Conservation (phyloP, 2,113 vertebrate genomes). For the Siniperca chuatsi region DNA sequence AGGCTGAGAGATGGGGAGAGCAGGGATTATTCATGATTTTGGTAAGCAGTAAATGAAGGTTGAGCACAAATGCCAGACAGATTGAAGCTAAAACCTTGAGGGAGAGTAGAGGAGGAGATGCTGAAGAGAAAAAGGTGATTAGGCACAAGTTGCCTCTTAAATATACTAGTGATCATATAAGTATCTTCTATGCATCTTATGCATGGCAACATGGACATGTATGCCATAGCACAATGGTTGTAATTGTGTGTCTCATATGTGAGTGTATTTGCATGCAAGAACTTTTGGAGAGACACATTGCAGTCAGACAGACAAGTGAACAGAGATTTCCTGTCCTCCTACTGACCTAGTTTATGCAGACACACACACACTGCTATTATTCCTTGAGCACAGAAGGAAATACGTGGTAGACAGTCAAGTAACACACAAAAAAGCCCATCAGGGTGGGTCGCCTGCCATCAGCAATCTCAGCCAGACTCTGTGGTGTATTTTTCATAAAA, state of each 20-base stretch:
- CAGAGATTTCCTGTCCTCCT: constrained; percentile 76
- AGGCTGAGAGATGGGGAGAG: background rate
- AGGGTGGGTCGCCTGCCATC: constrained; percentile 35
- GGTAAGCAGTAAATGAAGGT: constrained; percentile 37
- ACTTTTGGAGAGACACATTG: constrained; percentile 38
- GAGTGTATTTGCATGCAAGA: constrained; percentile 20
- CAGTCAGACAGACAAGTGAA: constrained; percentile 56
- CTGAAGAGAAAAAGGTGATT: background rate
- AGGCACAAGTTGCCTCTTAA: background rate
- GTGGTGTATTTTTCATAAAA: constrained; percentile 45
- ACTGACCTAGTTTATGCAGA: constrained; percentile 70
- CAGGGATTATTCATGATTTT: constrained; percentile 22
- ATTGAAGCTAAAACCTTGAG: constrained; percentile 23
- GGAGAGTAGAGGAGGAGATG: constrained; percentile 7
- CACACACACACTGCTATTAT: constrained; percentile 38
- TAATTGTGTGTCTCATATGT: constrained; percentile 14
- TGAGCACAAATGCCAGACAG: constrained; percentile 27
- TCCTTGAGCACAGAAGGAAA: constrained; percentile 57
- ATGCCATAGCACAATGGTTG: background rate
- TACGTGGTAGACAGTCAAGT: constrained; percentile 51
- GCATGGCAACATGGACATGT: constrained; percentile 4
- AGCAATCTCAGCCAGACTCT: constrained; percentile 15
- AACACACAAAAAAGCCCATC: constrained; percentile 62
- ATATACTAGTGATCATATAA: constrained; percentile 5
- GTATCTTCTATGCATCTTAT: constrained; percentile 21